phyloP scores from a whole-genome alignment of 1,140 invertebrate genomes.

The Halictus rubicundus region DNA sequence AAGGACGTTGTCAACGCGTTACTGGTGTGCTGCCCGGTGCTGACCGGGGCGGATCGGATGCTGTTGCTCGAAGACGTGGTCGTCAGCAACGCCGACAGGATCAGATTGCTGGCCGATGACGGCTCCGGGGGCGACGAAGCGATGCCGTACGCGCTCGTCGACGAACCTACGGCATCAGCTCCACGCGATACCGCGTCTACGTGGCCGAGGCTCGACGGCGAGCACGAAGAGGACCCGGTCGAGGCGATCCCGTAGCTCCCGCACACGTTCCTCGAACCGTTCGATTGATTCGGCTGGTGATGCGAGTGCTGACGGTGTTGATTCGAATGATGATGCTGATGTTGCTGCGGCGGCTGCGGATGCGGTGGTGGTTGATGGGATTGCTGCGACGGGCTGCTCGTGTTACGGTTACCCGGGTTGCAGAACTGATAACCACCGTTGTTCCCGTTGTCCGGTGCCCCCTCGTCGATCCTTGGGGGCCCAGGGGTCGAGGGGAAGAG shows the following conservation, averaged over 20 bases:
- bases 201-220: conserved; percentile 64
- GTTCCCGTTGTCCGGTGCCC: conserved; percentile 62
- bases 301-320: conserved; percentile 49
- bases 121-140: conserved; percentile 47
- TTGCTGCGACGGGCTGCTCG: conserved; percentile 43
- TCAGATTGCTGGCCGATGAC: conserved; percentile 10
- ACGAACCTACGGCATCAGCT: conserved; percentile 61
- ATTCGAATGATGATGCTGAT: conserved; percentile 45
- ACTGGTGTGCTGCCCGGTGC: neutral
- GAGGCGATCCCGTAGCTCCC: conserved; percentile 47
- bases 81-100: conserved; percentile 10
- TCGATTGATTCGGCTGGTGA: conserved; percentile 42
- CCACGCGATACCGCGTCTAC: conserved; percentile 58
- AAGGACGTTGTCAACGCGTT: conserved; percentile 48
- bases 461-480: conserved; percentile 73
- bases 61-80: conserved; percentile 26
- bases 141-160: conserved; percentile 60
- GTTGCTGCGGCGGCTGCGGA: too few relatives aligned
- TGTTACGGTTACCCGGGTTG: conserved; percentile 45
- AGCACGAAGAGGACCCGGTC: conserved; percentile 57
- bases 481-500: conserved; percentile 73
- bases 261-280: conserved; percentile 51
- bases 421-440: conserved; percentile 59
- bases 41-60: conserved; percentile 7
- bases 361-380: conserved; percentile 32